Conservation (phyloP, 2,888 invertebrate genomes). For the Amblyteles armatorius region DNA sequence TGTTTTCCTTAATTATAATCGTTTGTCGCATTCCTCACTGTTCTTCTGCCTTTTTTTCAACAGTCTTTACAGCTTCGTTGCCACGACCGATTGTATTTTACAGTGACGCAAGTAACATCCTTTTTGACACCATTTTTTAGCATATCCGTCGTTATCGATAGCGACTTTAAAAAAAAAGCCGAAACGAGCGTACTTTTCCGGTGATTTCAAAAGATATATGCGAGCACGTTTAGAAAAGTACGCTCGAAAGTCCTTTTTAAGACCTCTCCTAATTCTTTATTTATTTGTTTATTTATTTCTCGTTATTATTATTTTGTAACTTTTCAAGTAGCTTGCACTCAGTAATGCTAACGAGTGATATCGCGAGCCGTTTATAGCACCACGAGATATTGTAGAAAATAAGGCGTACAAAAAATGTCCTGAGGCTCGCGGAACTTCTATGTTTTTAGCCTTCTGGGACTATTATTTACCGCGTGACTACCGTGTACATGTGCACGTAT, state of each 20-base stretch:
- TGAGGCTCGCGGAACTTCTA: conserved; percentile 63
- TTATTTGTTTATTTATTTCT: conserved; percentile 30
- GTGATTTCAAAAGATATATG: neutral
- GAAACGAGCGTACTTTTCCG: conserved; percentile 7
- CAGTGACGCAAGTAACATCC: conserved; percentile 4
- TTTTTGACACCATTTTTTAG: conserved; percentile 1
- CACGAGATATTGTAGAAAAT: conserved; percentile 74
- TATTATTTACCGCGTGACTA: conserved; percentile 38
- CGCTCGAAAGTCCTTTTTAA: conserved; percentile 9
- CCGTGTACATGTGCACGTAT: conserved; percentile 16
- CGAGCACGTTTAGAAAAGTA: conserved; percentile 18
- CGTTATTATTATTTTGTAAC: conserved; percentile 37
- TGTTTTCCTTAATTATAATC: conserved; percentile 36
- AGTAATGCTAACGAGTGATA: conserved; percentile 59
- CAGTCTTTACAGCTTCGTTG: conserved; percentile 17
- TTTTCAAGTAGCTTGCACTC: conserved; percentile 52
- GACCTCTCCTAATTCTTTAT: conserved; percentile 4
- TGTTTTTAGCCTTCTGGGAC: conserved; percentile 40
- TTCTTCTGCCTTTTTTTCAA: conserved; percentile 6
- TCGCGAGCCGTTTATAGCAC: conserved; percentile 66
- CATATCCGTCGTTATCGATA: conserved; percentile 4
- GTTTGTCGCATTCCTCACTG: conserved; percentile 38
- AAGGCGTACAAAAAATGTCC: conserved; percentile 74
- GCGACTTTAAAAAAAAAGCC: conserved; percentile 1
- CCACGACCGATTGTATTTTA: conserved; percentile 14